These are phyloP conservation scores for Pseudomyrmex dendroicus DNA, from an alignment of 1,140 invertebrate genomes.

Conservation along the genomic window DNA sequence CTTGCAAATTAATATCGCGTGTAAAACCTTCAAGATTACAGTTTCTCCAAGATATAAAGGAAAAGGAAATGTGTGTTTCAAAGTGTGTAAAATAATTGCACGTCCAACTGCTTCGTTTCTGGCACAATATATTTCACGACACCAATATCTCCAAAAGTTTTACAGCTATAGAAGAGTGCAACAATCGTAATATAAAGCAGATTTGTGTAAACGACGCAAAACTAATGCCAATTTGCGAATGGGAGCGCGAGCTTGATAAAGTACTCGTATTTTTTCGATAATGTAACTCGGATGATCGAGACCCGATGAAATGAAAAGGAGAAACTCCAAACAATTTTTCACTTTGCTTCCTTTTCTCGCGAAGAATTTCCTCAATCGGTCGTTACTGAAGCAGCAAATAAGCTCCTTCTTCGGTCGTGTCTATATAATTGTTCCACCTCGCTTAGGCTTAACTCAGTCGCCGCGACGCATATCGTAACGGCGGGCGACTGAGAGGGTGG, in stretches of 20 bases:
- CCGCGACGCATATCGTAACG: constrained; percentile 19
- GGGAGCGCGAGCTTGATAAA: too few species aligned
- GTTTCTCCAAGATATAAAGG: constrained; percentile 18
- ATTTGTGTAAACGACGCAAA: too few species aligned
- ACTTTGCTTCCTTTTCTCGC: background rate
- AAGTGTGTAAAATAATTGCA: constrained; percentile 35
- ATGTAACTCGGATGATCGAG: background rate
- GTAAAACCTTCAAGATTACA: constrained; percentile 44
- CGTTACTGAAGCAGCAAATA: background rate
- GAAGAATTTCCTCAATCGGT: background rate
- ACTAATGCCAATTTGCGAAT: too few species aligned
- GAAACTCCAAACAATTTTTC: background rate
- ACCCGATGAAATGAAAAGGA: background rate
- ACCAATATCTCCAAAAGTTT: constrained; percentile 9
- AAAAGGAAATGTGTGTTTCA: constrained; percentile 31
- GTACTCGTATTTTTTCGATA: too few species aligned
- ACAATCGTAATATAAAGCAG: background rate
- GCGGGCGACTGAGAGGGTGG: background rate
- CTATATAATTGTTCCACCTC: background rate
- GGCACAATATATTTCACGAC: constrained; percentile 5
- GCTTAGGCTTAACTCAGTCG: background rate
- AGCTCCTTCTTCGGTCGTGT: background rate
- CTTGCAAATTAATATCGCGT: constrained; percentile 53
- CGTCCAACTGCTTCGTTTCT: constrained; percentile 30
- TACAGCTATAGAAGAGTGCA: background rate